Base-by-base conservation (phyloP, 2,113 vertebrate genomes). In the Toxostoma redivivum region DNA sequence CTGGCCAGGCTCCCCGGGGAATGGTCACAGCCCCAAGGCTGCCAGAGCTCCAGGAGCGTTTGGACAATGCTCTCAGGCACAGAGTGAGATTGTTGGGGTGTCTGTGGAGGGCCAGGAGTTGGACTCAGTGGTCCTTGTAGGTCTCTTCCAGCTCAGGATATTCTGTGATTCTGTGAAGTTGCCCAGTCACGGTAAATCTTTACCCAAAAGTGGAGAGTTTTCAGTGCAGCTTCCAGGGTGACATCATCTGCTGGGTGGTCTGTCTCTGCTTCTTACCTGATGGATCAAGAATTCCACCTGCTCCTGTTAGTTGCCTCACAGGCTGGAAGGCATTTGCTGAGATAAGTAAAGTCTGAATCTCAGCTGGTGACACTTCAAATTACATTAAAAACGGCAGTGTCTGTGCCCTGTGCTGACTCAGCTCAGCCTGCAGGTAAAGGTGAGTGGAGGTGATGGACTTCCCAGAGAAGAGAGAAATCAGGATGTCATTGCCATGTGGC, bases 151-250 rank as follows among this genome's bases (percentile, higher is more conserved):
- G 30, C 25, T 64, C 20, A 31, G 57, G 57, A 22, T 72, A 22
- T 56, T 80, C n/a, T 44, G 28, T 69, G 28, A 15, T 37, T 67
- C 37, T 70, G 24, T 44, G 58, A 28, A 51, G 56, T 12, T 79
- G 65, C 4, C 44, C 11, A 6, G 38, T 31, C 4, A 2, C 0
- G 0, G 22, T 31, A 24, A 45, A 71, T 57, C 33, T 38, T 13
- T 21, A 2, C 31, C 35, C 31, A 12, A 69, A 78, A 16, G 15
- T 25, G 1, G 5, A 35, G 51, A 15, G 14, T 48, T 53, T 50
- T 20, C 25, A 21, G 27, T 30, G 14, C 50, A 53, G 45, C 31
- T 70, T 30, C 28, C 25, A 28, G 40, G n/a, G 15, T 7, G 86
- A 11, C 40, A 21, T 42, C 30, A 4, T 15, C 44, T 35, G 73